phyloP scores from a whole-genome alignment of 2,888 invertebrate genomes.

The Augochlorella aurata region DNA sequence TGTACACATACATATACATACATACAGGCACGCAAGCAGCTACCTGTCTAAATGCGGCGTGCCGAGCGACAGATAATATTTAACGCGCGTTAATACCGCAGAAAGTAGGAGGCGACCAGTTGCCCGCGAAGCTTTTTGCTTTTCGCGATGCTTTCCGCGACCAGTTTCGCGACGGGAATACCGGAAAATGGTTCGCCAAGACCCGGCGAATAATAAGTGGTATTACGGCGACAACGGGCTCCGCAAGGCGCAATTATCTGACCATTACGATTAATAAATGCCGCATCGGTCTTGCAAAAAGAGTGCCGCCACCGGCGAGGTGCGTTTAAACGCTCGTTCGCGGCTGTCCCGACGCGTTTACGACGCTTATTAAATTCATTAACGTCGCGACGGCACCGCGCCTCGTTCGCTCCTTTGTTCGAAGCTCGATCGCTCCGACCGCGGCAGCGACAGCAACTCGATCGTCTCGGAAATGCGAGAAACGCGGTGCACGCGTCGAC shows the following conservation, averaged over 20 bases:
- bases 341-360: constrained; percentile 52
- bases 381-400: not conserved
- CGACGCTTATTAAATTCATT: constrained; percentile 64
- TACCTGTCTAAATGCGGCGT: not conserved
- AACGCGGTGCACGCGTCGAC: not conserved
- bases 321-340: constrained; percentile 61
- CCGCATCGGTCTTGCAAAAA: constrained; percentile 31
- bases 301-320: constrained; percentile 42
- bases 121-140: no score
- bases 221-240: constrained; percentile 26
- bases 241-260: constrained; percentile 51
- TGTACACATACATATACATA: not conserved
- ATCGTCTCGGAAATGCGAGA: not conserved
- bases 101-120: constrained; percentile 12
- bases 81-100: constrained; percentile 31
- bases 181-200: constrained; percentile 27
- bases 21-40: not conserved
- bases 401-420: constrained; percentile 6
- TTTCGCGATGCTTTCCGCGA: not conserved
- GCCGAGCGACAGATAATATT: constrained; percentile 37
- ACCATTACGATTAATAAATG: constrained; percentile 61
- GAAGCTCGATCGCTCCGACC: constrained; percentile 10
- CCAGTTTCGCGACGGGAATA: not conserved
- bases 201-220: constrained; percentile 35
- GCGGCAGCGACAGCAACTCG: not conserved